Evolutionary conservation across 2,113 vertebrate species (phyloP), one percentile per base, ranked within the genome.

Genomic region (Aspidoscelis tigris): DNA sequence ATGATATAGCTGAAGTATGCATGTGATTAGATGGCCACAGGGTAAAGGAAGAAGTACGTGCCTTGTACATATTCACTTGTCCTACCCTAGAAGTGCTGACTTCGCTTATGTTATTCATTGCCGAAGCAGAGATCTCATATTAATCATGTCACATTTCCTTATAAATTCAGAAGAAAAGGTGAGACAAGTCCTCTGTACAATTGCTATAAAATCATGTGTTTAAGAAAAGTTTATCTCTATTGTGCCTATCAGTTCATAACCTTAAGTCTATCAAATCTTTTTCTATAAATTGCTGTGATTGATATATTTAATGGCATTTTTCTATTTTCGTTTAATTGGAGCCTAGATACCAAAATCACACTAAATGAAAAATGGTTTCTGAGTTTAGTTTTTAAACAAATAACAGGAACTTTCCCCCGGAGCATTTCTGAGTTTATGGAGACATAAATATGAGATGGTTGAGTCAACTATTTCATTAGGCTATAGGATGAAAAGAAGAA

Each of bases 361-460:
- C 18, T n/a, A 33, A 71, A 55, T 55, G 20, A n/a, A 58, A 68
- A 39, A 70, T 53, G 50, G 20, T 39, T 71, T 71, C 47, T n/a
- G 16, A 71, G n/a, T 33, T 16, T 41, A 43, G 33, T 24, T n/a
- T 81, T 81, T 58, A 41, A 33, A 81, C n/a, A 81, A 16, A 50
- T 53, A 10, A 20, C 16, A 55, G 9, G n/a, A 43, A 7, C 7
- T 6, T 53, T n/a, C 24, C n/a, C 44, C 39, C 41, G 26, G 8
- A 65, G 53, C 41, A 50, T 76, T 88, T 79, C 80, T 0, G 0
- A 83, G 71, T 86, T 83, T 84, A 0, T 69, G 58, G 68, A 89
- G n/a, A 50, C 81, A 66, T 1, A 16, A 87, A 84, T 84, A 86
- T 71, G 75, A 88, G 86, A 86, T 26, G 76, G 22, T 76, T 77